phyloP scores from a whole-genome alignment of 2,113 vertebrate genomes.

The Apodemus sylvaticus region DNA sequence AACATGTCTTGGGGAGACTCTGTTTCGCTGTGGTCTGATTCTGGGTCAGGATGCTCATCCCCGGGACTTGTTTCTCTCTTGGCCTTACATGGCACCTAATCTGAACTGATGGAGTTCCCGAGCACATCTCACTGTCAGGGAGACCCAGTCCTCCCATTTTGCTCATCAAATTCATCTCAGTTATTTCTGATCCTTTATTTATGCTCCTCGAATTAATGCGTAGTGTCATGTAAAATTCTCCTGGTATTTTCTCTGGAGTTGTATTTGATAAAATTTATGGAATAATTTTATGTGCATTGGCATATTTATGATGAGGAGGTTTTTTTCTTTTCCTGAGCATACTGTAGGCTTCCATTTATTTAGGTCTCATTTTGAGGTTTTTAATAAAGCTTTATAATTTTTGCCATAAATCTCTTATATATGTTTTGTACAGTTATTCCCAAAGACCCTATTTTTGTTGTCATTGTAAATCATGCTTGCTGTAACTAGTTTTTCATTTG shows the following conservation, averaged over 20 bases:
- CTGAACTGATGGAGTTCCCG: not conserved
- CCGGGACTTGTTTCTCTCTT: not conserved
- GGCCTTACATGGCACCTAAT: not conserved
- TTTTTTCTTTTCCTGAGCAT: not conserved
- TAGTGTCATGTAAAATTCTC: not conserved
- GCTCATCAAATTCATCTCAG: slow-evolving; percentile 20
- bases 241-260: not conserved
- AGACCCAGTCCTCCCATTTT: not conserved
- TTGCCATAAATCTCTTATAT: slow-evolving; percentile 34
- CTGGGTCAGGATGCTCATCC: not conserved
- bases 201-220: slow-evolving; percentile 45
- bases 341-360: slow-evolving; percentile 35
- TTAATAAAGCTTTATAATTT: slow-evolving; percentile 46
- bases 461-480: slow-evolving; percentile 5
- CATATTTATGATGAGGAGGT: not conserved
- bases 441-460: slow-evolving; percentile 26
- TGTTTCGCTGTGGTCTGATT: not conserved
- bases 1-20: not conserved
- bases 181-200: slow-evolving; percentile 33
- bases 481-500: slow-evolving; percentile 40
- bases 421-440: slow-evolving; percentile 5
- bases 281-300: slow-evolving; percentile 23
- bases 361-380: slow-evolving; percentile 36
- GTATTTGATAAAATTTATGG: slow-evolving; percentile 42
- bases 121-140: not conserved